phyloP scores from a whole-genome alignment of 2,797 vertebrate species.

The Erithacus rubecula region DNA sequence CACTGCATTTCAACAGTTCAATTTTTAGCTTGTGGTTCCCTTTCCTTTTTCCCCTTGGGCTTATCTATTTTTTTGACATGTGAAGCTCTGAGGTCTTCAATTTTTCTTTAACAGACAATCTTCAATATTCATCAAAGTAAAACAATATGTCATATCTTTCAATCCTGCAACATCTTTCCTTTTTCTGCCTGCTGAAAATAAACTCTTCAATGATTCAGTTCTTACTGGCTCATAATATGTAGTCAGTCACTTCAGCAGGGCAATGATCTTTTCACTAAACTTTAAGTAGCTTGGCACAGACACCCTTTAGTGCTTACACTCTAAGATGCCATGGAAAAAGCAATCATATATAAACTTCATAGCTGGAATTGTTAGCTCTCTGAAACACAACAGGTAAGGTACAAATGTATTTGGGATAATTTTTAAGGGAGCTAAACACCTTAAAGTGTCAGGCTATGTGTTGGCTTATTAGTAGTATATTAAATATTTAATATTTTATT shows the following conservation, averaged over 20 bases:
- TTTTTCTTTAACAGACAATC: slow-evolving; percentile 32
- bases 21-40: neutral
- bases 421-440: neutral
- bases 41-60: slow-evolving; percentile 14
- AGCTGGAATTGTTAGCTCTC: neutral
- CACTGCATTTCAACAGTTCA: neutral
- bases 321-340: neutral
- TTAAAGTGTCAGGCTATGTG: neutral
- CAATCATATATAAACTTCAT: neutral
- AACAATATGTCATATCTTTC: slow-evolving; percentile 47
- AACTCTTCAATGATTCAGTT: slow-evolving; percentile 5
- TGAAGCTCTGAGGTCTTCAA: neutral
- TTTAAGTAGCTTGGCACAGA: neutral
- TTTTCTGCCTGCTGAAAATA: slow-evolving; percentile 49
- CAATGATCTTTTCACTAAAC: neutral
- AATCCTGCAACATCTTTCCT: neutral
- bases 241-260: neutral
- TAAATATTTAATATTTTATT: too few species aligned
- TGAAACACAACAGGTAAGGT: neutral
- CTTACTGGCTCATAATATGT: neutral
- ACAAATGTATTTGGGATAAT: neutral
- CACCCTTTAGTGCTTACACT: neutral
- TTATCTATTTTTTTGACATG: slow-evolving; percentile 35
- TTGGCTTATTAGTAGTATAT: neutral
- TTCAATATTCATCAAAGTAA: slow-evolving; percentile 32